Base-by-base conservation (phyloP, 53 echinoderm and acorn worm species). In the Hippasteria phrygiana region DNA sequence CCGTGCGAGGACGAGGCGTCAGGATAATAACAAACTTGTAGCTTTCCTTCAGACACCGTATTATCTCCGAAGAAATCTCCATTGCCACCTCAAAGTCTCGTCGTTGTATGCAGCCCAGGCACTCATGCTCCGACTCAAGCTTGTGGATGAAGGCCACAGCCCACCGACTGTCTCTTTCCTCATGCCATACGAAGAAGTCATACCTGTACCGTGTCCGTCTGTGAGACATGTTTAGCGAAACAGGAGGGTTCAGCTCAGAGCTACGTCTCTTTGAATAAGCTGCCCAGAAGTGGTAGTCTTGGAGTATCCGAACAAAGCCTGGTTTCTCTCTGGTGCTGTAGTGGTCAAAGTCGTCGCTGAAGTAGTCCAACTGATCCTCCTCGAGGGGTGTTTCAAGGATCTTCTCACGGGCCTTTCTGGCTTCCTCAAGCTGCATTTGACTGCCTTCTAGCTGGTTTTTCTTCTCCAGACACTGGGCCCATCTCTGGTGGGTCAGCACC, bases 331-430 rank as follows among this genome's bases (percentile, higher is more conserved):
- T 73, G 22, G 84, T 71, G 55, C 69, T 83, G 78, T 93, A 92
- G 62, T 90, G 89, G 39, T 90, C 96, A 56, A 91, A 93, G 55
- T 96, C 94, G 34, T 93, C 92, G 16, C 88, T 87, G 64, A 93
- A 96, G 45, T 75, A 88, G 71, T 92, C 92, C n/a, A 32, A 7
- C n/a, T 48, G 67, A 9, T 92, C 92, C 29, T 89, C 86, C 2
- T 76, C 77, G 54, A 92, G 90, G 4, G 80, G 64, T n/a, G 93
- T 92, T 24, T 92, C 80, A 0, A 65, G 64, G 18, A 88, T 71
- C 72, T 50, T 74, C 47, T 43, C 43, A 0, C 78, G 87, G 34
- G 41, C 74, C 37, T 84, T 63, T 5, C 71, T 62, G 13, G 90
- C 85, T 12, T 71, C 62, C 13, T 55, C 34, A 35, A 33, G 32